Base-by-base conservation (phyloP, 1,140 invertebrate species). In the Euglossa dilemma region DNA sequence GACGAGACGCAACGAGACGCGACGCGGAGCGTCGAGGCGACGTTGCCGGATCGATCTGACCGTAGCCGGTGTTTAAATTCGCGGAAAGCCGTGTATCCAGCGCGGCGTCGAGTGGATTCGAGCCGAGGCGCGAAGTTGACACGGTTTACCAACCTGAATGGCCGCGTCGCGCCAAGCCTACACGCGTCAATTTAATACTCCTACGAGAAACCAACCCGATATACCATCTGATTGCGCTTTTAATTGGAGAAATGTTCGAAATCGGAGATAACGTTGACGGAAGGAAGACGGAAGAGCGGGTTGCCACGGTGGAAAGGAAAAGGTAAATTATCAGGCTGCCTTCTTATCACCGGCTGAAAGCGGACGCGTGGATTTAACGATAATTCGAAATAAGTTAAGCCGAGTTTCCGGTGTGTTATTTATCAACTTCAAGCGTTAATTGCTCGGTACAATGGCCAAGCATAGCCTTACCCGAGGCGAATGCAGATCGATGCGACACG, bases 391-490 rank as follows among this genome's bases (percentile, higher is more conserved):
- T 82, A 76, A 82, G 80, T 82, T 82, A 69, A 82, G 80, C 73
- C 72, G 14, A 82, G 63, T 59, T 82, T 76, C 80, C 80, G 80
- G 72, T 71, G 52, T 67, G 78, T 87, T 87, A 87, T 84, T 87
- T 80, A 87, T 63, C 72, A 84, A 87, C 71, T 87, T 87, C 85
- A 87, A 76, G 66, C 81, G 72, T 84, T 87, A 84, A 80, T 69
- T 74, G 81, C 78, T 67, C 59, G 83, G 54, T 84, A 75, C 64
- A 87, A 79, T 74, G 86, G 76, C 43, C 36, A 18, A n/a, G 69
- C 50, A 70, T 25, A 52, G 63, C 72, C 71, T 73, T 64, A 70
- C 56, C 74, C 57, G 75, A 87, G 78, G 71, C 50, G 78, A 87
- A 59, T 73, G 59, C 77, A 57, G 57, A 84, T 86, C 71, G 59